Evolutionary conservation across 2,797 vertebrate species (phyloP), one percentile per base, ranked within the genome.

Genomic region (Salarias fasciatus): DNA sequence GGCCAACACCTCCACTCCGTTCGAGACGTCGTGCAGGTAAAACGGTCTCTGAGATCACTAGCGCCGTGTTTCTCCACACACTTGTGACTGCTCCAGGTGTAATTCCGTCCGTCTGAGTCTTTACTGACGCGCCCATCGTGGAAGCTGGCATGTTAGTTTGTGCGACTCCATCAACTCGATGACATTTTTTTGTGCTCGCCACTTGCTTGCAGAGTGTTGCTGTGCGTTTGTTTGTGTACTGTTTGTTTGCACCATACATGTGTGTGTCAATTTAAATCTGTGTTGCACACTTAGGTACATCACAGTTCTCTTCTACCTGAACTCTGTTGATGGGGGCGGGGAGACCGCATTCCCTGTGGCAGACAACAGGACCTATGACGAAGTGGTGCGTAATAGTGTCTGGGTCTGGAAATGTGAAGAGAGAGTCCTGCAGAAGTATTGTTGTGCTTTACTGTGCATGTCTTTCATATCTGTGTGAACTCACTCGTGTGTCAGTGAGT

Each of bases 231-330:
- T 58, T 3, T 55, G 72, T 55, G 47, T 75, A 30, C 8, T 38
- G 53, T 79, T 53, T 71, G 63, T 76, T 66, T 63, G 53, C 76
- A 70, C 41, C 70, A 53, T 77, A 80, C 60, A 28, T 47, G 68
- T 83, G 72, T 74, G 66, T 79, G 77, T 80, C 60, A 81, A 69
- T 84, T 86, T 64, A 85, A 77, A 87, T 69, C 55, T 87, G 69
- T 91, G 77, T 89, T 75, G 72, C 84, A 79, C 91, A 86, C 89
- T 87, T 90, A 99, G 98, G 92, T 99, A 99, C 64, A 94, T 97
- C 91, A 99, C 98, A 0, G 95, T 99, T 86, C 94, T 99, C 85
- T 98, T 98, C 93, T 99, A 99, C 92, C 92, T 99, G 92, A 99
- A 99, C 93, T 96, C 96, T 58, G 98, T 99, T 83, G 95, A 96